Conservation (phyloP, 2,113 vertebrate genomes). For the Apus apus region DNA sequence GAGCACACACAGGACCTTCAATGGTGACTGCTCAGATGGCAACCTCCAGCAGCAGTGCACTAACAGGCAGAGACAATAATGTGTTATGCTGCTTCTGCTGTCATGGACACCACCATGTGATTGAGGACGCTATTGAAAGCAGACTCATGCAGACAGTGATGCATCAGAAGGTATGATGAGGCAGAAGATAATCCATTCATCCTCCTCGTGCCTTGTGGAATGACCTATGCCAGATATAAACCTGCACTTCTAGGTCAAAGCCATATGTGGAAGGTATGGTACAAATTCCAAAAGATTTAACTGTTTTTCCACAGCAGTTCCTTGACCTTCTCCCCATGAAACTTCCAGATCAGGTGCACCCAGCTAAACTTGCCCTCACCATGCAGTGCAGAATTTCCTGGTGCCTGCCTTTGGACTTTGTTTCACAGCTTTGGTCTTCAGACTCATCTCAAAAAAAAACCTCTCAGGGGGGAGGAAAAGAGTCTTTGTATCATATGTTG, state of each 20-base stretch:
- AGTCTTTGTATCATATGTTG: too few species aligned
- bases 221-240: not conserved
- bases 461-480: too few species aligned
- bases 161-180: accelerated
- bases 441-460: too few species aligned
- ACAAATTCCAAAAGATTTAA: not conserved
- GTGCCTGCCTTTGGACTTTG: not conserved
- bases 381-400: not conserved
- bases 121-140: not conserved
- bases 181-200: not conserved
- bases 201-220: not conserved
- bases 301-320: not conserved
- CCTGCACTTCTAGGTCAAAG: not conserved
- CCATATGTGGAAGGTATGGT: not conserved
- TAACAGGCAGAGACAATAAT: not conserved
- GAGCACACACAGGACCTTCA: not conserved
- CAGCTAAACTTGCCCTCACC: not conserved
- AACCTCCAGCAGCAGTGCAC: not conserved
- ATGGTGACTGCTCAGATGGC: not conserved
- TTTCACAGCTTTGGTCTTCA: not conserved
- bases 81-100: not conserved
- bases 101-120: accelerated
- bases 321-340: not conserved
- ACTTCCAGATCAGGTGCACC: not conserved
- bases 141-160: not conserved